phyloP scores from a whole-genome alignment of 2,888 invertebrate genomes.

The Callyntrura sp. region DNA sequence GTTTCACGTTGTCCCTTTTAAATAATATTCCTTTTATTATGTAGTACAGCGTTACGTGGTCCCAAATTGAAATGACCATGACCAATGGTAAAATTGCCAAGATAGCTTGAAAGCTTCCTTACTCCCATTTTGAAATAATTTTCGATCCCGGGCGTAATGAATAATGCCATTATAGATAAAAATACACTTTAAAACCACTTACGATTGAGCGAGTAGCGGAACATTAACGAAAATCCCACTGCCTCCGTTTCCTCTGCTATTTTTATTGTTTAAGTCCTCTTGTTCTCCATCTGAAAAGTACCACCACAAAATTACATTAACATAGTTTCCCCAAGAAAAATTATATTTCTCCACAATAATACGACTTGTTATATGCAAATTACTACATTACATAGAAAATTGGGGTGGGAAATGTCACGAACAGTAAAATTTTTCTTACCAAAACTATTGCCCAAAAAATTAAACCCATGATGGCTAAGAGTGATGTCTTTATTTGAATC shows the following conservation, averaged over 20 bases:
- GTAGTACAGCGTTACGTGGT: too few species aligned
- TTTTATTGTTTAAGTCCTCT: constrained; percentile 70
- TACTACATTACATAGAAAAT: too few species aligned
- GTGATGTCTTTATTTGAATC: constrained; percentile 73
- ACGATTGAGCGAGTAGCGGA: constrained; percentile 83
- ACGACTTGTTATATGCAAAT: too few species aligned
- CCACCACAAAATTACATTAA: background rate
- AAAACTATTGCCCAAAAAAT: constrained; percentile 75
- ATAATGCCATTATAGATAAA: constrained; percentile 3
- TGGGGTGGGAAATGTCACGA: too few species aligned
- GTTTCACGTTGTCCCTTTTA: too few species aligned
- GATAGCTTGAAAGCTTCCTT: too few species aligned
- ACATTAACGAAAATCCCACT: constrained; percentile 77
- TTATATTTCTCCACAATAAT: background rate
- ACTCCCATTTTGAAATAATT: too few species aligned
- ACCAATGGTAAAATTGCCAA: too few species aligned
- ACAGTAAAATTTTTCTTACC: constrained; percentile 39
- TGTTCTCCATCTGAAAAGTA: constrained; percentile 62
- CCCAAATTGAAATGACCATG: too few species aligned
- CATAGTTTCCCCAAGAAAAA: background rate
- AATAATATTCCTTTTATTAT: too few species aligned
- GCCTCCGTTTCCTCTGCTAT: constrained; percentile 58
- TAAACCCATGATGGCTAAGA: constrained; percentile 73
- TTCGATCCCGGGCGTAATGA: too few species aligned
- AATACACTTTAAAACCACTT: constrained; percentile 60